Base-by-base conservation (phyloP, 1,140 invertebrate genomes). In the Drosophila neocordata region DNA sequence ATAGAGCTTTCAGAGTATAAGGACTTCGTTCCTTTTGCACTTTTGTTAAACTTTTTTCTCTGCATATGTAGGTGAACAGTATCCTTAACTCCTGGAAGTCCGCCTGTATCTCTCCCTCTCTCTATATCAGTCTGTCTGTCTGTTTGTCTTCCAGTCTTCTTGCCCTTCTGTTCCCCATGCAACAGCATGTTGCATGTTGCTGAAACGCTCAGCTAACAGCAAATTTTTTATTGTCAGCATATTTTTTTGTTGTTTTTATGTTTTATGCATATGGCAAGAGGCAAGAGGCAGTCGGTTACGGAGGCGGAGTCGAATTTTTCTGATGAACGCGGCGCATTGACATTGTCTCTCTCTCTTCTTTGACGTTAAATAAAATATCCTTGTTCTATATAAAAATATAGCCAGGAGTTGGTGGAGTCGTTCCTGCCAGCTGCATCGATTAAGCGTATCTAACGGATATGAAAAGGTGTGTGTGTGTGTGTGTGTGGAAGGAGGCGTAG, bases 171-270 rank as follows among this genome's bases (percentile, higher is more conserved):
- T 53, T 72, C 61, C 65, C 69, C 71, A 60, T 80, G 72, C 82
- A 87, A 88, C 82, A 88, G 83, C 83, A 88, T 88, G 79, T 88
- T 88, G 83, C 83, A 88, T 88, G 83, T 79, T 73, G 68, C 66
- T 83, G 75, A 88, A 75, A 79, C 67, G 75, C 83, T 83, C 75
- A 79, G 73, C 41, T 65, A 65, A 76, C 69, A 73, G 66, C 83
- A 87, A 88, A 83, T 76, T 87, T 85, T 56, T 88, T 88, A 88
- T 88, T 88, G 79, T 88, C 83, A 88, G 83, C 83, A 88, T 88
- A 83, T 83, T 71, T 73, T 69, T 56, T 73, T 75, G 35, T 75
- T 57, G 31, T 77, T 76, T 76, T 75, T 87, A 77, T 82, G 58
- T 87, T 87, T 79, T 69, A 88, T 83, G 72, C 65, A 75, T 65